Evolutionary conservation across 1,140 invertebrate species (phyloP), one percentile per base, ranked within the genome.

Genomic region (Bombus sylvicola): DNA sequence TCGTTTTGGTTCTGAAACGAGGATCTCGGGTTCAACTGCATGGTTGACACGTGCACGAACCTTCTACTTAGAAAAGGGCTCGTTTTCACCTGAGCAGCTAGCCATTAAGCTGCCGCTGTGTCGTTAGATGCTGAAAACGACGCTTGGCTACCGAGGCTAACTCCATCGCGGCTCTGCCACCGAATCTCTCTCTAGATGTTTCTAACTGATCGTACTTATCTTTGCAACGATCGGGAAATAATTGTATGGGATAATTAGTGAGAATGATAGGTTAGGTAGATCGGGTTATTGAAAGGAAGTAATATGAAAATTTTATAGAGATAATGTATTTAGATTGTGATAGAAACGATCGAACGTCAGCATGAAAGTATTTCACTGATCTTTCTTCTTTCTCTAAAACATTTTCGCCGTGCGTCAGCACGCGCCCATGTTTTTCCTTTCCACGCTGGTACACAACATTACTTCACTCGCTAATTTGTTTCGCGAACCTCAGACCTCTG

Each of bases 401-500:
- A 13, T 53, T 75, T 18, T 37, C n/a, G 64, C 8, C 15, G 62
- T 81, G 47, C 79, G 71, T 81, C 71, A 37, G 37, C 59, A 25
- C 34, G 31, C 59, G 78, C 69, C 22, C 59, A 22, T 22, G 6
- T 37, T 66, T 81, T 28, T 13, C n/a, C 43, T 69, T 82, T 75
- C 85, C 72, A 76, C 72, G 62, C 81, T 31, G 66, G 9, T 69
- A 83, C 31, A 59, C 62, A 59, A 31, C n/a, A 39, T 77, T 83
- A 83, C 81, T 71, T 77, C 73, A 82, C 85, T 57, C 80, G 53
- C 3, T 80, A 76, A 86, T 83, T 86, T 57, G 37, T 62, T 83
- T 83, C 78, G 73, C 68, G 82, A 37, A 13, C 57, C 41, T 8
- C 31, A 10, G 43, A 72, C 25, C 81, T 8, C 81, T 59, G 66